Conservation (phyloP, 1,140 invertebrate genomes). For the Drosophila chauvacae region DNA sequence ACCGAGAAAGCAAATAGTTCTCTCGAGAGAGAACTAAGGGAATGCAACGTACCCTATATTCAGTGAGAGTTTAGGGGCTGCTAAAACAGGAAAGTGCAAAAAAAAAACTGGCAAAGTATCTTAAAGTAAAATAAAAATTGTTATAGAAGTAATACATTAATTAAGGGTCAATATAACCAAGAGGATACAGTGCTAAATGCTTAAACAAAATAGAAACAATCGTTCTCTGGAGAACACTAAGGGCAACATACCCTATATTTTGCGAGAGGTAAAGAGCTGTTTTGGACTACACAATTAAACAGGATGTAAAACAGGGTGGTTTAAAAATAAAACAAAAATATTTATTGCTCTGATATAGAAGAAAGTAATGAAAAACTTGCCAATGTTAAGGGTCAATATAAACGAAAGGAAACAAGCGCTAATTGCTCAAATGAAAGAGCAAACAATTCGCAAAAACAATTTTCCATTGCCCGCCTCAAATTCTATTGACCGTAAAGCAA, state of each 20-base stretch:
- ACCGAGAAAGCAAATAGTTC: slow-evolving; percentile 4
- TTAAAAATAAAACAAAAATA: too few relatives aligned
- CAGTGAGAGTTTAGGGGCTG: neutral
- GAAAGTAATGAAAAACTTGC: slow-evolving; percentile 24
- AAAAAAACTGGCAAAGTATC: too few relatives aligned
- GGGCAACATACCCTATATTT: too few relatives aligned
- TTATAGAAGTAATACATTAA: too few relatives aligned
- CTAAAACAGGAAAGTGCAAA: neutral
- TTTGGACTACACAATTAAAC: too few relatives aligned
- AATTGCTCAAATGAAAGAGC: slow-evolving; percentile 11
- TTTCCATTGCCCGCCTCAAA: neutral
- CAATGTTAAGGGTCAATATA: slow-evolving; percentile 20
- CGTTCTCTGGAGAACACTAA: too few relatives aligned
- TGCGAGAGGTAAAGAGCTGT: too few relatives aligned
- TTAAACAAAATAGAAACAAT: too few relatives aligned
- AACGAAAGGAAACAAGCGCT: slow-evolving; percentile 8
- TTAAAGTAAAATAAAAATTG: too few relatives aligned
- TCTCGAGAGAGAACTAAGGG: neutral
- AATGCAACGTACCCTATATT: slow-evolving; percentile 1
- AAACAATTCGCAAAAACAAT: slow-evolving; percentile 12
- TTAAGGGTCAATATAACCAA: too few relatives aligned
- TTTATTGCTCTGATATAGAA: neutral
- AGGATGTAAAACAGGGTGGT: neutral
- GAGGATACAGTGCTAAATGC: too few relatives aligned
- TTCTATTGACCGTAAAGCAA: slow-evolving; percentile 12